Base-by-base conservation (phyloP, 2,888 invertebrate genomes). In the Spodoptera exigua region DNA sequence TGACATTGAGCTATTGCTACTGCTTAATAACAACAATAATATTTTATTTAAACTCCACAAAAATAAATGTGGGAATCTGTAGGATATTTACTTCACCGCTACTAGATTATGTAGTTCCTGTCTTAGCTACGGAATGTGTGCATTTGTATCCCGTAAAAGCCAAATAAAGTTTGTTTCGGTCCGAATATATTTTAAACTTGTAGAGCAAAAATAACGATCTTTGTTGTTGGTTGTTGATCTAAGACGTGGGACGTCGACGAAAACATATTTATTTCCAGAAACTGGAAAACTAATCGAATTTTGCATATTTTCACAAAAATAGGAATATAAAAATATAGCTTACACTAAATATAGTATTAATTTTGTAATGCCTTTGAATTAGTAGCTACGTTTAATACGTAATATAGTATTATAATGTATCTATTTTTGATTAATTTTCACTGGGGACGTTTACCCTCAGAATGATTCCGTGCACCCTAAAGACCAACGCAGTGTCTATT, bases 401-500 rank as follows among this genome's bases (percentile, higher is more conserved):
- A n/a, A n/a, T n/a, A n/a, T n/a, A n/a, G n/a, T n/a, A n/a, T n/a
- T n/a, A n/a, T n/a, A n/a, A n/a, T n/a, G n/a, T n/a, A n/a, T n/a
- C n/a, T n/a, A n/a, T n/a, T 5, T 27, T 27, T 27, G 27, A 27
- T 9, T 9, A 27, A 27, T 27, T 27, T 7, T 9, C 5, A 27
- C 27, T 1, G 27, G 27, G 27, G 21, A n/a, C 0, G 2, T 35
- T 39, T 41, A 39, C n/a, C 16, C 17, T 27, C 45, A 70, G 55
- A 3, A 18, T 62, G 16, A 7, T 47, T 35, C 35, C 34, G n/a
- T 43, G 37, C 46, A 34, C 18, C 34, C 13, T 18, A 44, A 21
- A 67, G 73, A 51, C 68, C 68, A 60, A 67, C 54, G 61, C 68
- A 13, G 37, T 43, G 68, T 67, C 34, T 72, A 72, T 72, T 72